Base-by-base conservation (phyloP, 2,797 vertebrate genomes). In the Acanthiza pusilla region DNA sequence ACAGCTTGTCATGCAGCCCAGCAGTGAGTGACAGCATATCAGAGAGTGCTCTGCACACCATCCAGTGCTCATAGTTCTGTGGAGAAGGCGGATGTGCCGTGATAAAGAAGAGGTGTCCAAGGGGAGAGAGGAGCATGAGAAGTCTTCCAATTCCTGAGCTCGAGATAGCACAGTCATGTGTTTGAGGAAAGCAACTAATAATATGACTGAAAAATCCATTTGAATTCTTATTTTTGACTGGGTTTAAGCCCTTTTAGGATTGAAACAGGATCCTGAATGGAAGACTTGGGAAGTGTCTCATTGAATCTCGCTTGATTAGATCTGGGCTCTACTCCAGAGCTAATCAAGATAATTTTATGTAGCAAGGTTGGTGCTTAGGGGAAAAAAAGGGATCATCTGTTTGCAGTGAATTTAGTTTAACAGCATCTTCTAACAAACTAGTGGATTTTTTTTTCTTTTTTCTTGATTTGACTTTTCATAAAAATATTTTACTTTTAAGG, bases 261-360 rank as follows among this genome's bases (percentile, higher is more conserved):
- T 73, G 77, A 70, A 89, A 57, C 53, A 76, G 57, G 48, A 80
- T 87, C 38, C 45, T 87, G 67, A 81, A 79, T 79, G 50, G 51
- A 89, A 87, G 36, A 51, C 50, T 84, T 68, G 50, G 29, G 25
- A 93, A 91, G 53, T 47, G 9, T 65, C 48, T 96, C 32, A 47
- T 3, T 93, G 60, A 91, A 80, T 93, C 57, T 89, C 1, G 3
- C 74, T 91, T 95, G 77, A 85, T 95, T 91, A 79, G 82, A 11
- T 89, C 79, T 57, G 70, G 77, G 34, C 88, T 92, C 19, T 77
- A 62, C 65, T 93, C 92, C 76, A 85, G 73, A 95, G 20, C 71
- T 88, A 68, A 82, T 93, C 78, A 95, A 88, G 73, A 38, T 89
- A 58, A 88, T 79, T 79, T 91, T 91, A 66, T 54, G 73, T 68